Evolutionary conservation across 1,140 invertebrate species (phyloP).

Genomic region (Drepana arcuata): DNA sequence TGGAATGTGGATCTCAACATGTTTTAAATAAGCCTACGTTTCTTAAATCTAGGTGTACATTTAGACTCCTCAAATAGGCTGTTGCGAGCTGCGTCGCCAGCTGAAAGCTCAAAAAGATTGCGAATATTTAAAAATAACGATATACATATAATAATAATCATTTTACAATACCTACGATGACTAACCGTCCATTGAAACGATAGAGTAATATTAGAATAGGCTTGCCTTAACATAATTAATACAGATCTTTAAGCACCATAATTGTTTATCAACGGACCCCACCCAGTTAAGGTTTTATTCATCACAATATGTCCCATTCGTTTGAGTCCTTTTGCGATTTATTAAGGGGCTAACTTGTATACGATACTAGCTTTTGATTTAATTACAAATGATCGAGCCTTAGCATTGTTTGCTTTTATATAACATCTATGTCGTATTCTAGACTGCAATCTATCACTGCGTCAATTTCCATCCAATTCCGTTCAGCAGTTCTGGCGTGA

Average conservation of each 20-base stretch:
- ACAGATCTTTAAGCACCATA: slow-evolving; percentile 66
- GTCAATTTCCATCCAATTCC: no score
- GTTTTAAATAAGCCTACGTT: background rate
- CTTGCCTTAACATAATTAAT: slow-evolving; percentile 29
- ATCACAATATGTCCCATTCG: no score
- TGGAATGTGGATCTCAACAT: no score
- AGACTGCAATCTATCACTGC: no score
- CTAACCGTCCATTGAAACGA: slow-evolving; percentile 16
- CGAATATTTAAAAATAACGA: slow-evolving; percentile 18
- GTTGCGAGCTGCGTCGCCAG: no score
- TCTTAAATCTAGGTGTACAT: slow-evolving; percentile 1
- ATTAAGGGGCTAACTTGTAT: background rate
- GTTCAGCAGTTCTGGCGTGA: no score
- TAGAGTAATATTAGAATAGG: slow-evolving; percentile 16
- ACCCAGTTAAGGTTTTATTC: no score
- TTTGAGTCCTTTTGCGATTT: no score
- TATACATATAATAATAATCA: slow-evolving; percentile 17
- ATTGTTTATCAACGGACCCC: slow-evolving; percentile 28
- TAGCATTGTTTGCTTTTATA: background rate
- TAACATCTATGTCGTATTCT: background rate
- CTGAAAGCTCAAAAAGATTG: slow-evolving; percentile 21
- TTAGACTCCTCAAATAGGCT: no score
- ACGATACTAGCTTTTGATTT: background rate
- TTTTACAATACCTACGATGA: slow-evolving; percentile 21
- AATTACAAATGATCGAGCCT: background rate